These are phyloP conservation scores for Listronotus bonariensis DNA, from an alignment of 1,140 invertebrate genomes.

Conservation along the genomic window DNA sequence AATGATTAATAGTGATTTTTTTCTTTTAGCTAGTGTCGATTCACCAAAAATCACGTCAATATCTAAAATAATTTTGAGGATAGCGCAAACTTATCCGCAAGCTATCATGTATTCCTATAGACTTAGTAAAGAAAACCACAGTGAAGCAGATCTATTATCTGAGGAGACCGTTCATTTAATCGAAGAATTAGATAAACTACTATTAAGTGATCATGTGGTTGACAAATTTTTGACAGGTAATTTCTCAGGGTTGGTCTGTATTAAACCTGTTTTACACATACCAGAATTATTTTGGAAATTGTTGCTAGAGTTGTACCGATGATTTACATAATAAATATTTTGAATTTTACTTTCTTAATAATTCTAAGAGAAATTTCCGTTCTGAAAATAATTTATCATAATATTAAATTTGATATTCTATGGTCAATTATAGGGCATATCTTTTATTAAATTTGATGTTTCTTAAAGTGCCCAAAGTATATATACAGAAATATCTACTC, in stretches of 20 bases:
- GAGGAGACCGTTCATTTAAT: slow-evolving; percentile 25
- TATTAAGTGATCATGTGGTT: slow-evolving; percentile 47
- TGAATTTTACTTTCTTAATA: no score
- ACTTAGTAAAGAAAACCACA: slow-evolving; percentile 54
- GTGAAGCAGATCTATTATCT: slow-evolving; percentile 21
- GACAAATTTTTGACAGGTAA: slow-evolving; percentile 53
- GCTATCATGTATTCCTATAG: slow-evolving; percentile 68
- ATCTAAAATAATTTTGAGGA: slow-evolving; percentile 54
- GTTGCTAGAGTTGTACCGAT: no score
- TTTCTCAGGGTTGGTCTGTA: background rate
- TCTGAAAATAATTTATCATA: no score
- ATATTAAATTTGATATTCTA: no score
- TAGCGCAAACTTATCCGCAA: slow-evolving; percentile 68
- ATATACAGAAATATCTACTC: no score
- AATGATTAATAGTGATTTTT: no score
- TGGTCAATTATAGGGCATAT: no score
- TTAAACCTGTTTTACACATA: background rate
- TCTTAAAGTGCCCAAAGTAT: no score
- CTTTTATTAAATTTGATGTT: no score
- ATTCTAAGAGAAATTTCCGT: no score
- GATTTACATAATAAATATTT: no score
- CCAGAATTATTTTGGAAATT: no score
- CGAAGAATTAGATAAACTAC: slow-evolving; percentile 47
- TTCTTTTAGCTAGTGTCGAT: slow-evolving; percentile 30
- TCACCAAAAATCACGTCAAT: slow-evolving; percentile 31